phyloP scores from a whole-genome alignment of 1,140 invertebrate genomes.

The Portunus trituberculatus region DNA sequence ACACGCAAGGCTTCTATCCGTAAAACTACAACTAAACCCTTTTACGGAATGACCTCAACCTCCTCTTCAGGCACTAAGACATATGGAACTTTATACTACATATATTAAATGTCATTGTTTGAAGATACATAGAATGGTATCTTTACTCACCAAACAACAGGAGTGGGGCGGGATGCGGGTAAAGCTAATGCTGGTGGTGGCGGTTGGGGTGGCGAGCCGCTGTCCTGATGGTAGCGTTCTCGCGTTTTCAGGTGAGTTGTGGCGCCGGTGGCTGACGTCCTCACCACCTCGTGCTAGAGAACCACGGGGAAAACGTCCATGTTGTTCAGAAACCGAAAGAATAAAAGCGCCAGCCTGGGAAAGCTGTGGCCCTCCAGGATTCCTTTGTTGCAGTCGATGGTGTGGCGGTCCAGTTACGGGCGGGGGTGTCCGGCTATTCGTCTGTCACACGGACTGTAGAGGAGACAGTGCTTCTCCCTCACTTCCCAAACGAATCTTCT shows the following conservation, averaged over 20 bases:
- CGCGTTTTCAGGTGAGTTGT: constrained; percentile 4
- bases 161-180: neutral
- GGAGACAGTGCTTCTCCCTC: neutral
- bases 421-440: neutral
- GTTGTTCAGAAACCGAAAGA: constrained; percentile 66
- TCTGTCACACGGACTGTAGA: neutral
- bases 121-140: neutral
- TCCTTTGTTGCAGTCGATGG: constrained; percentile 55
- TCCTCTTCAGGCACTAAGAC: no score
- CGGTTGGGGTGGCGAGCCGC: neutral
- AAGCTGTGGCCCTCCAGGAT: constrained; percentile 67
- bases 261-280: constrained; percentile 33
- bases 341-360: constrained; percentile 64
- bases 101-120: no score
- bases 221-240: neutral
- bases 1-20: no score
- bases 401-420: neutral
- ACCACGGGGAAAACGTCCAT: constrained; percentile 68
- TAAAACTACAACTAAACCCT: no score
- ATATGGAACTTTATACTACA: no score
- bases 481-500: neutral
- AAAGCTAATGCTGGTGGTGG: neutral
- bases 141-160: neutral
- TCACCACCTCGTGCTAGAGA: constrained; percentile 67
- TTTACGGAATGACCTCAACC: no score